Conservation (phyloP, 2,113 vertebrate species). For the Laterallus jamaicensis region DNA sequence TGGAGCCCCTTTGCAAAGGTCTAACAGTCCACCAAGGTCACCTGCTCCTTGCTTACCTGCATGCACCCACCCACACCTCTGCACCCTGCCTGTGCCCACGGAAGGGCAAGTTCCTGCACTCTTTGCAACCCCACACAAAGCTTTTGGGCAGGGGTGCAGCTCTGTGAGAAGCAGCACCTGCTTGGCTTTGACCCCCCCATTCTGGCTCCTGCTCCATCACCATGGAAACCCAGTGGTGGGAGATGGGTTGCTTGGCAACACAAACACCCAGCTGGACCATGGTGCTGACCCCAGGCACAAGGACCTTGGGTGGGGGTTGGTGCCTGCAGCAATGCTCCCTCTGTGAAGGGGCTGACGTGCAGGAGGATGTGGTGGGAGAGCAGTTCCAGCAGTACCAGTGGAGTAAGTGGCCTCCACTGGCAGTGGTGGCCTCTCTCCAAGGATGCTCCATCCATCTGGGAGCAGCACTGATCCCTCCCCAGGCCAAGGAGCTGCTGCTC, state of each 20-base stretch:
- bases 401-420: neutral
- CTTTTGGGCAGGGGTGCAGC: neutral
- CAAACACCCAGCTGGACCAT: neutral
- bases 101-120: neutral
- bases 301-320: neutral
- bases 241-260: neutral
- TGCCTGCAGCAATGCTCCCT: neutral
- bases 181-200: neutral
- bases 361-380: neutral
- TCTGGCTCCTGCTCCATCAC: fast-evolving
- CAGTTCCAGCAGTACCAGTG: neutral
- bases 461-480: neutral
- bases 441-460: neutral
- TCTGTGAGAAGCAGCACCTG: neutral
- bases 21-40: neutral
- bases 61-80: neutral
- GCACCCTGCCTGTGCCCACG: neutral
- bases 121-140: neutral
- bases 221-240: neutral
- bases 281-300: neutral
- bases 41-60: neutral
- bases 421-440: neutral
- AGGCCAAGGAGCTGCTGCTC: neutral
- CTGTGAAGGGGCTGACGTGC: fast-evolving
- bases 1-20: neutral